Conservation (phyloP, 2,797 vertebrate genomes). For the Takifugu ocellatus region DNA sequence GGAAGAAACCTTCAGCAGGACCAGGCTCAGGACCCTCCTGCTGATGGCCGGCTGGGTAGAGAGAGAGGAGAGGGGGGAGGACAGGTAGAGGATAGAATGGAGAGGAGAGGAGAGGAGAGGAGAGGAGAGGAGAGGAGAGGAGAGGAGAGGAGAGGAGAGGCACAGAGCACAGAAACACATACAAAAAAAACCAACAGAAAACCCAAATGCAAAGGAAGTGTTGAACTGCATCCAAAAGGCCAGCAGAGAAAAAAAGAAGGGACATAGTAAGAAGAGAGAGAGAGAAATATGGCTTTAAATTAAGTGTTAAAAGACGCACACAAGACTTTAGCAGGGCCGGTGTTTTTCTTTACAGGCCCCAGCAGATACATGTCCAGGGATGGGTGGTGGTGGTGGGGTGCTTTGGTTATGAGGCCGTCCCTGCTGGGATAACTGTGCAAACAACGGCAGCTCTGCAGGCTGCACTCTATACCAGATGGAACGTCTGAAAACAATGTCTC, state of each 20-base stretch:
- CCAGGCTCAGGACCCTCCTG: too few relatives aligned
- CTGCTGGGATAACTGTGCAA: slow-evolving; percentile 57
- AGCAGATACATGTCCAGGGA: slow-evolving; percentile 42
- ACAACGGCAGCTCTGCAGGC: slow-evolving; percentile 55
- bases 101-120: too few relatives aligned
- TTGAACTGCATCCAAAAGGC: slow-evolving; percentile 71
- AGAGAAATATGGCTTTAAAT: slow-evolving; percentile 58
- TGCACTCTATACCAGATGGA: slow-evolving; percentile 34
- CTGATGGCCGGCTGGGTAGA: too few relatives aligned
- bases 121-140: too few relatives aligned
- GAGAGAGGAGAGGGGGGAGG: too few relatives aligned
- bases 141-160: too few relatives aligned
- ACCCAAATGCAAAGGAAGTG: slow-evolving; percentile 56
- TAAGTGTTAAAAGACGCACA: slow-evolving; percentile 80
- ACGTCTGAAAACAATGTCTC: slow-evolving; percentile 29
- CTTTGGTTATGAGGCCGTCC: slow-evolving; percentile 46
- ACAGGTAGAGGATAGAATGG: too few relatives aligned
- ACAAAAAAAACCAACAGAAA: slow-evolving; percentile 39
- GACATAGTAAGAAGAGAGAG: slow-evolving; percentile 15
- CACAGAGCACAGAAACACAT: too few relatives aligned
- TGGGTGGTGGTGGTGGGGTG: slow-evolving; percentile 15
- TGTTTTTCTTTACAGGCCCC: slow-evolving; percentile 66
- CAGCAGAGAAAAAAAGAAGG: slow-evolving; percentile 21
- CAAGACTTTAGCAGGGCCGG: slow-evolving; percentile 57
- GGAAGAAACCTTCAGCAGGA: too few relatives aligned